Evolutionary conservation across 1,140 invertebrate genomes (phyloP).

Genomic region (Oreohelix idahoensis): DNA sequence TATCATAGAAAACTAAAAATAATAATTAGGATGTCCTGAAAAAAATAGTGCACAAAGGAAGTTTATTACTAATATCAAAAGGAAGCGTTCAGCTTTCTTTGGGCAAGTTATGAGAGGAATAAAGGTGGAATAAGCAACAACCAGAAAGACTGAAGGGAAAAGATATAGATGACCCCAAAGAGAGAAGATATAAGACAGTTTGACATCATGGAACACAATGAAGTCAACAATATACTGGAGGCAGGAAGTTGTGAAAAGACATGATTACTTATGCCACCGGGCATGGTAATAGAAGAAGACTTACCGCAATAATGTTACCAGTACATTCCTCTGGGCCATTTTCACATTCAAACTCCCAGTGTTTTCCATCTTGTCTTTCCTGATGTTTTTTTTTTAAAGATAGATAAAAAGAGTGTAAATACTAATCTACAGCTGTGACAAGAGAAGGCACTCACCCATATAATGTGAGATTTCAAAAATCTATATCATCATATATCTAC

Average conservation of each 20-base stretch:
- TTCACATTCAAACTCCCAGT: constrained; percentile 35
- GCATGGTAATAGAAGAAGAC: not conserved
- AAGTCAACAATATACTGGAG: not conserved
- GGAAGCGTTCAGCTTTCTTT: no score
- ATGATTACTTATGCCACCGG: not conserved
- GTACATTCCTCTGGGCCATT: constrained; percentile 29
- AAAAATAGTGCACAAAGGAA: no score
- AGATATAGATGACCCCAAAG: no score
- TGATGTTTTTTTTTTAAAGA: no score
- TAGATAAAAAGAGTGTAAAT: not conserved
- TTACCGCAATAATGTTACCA: constrained; percentile 37
- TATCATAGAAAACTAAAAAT: no score
- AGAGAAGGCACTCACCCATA: no score
- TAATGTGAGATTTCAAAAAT: no score
- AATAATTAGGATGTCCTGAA: no score
- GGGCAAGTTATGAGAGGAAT: not conserved
- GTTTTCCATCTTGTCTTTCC: constrained; percentile 25
- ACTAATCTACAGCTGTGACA: no score
- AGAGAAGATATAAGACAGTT: no score
- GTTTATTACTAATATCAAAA: no score
- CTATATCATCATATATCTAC: no score
- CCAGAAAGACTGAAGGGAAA: not conserved
- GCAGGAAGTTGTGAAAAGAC: not conserved
- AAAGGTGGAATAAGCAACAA: not conserved
- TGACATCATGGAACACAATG: not conserved